A percentile compares a stretch with the other conserved stretches of the same genome.
Evolutionary conservation across 2,113 vertebrate genomes (phyloP).

Genomic region (Ibidorhyncha struthersii): DNA sequence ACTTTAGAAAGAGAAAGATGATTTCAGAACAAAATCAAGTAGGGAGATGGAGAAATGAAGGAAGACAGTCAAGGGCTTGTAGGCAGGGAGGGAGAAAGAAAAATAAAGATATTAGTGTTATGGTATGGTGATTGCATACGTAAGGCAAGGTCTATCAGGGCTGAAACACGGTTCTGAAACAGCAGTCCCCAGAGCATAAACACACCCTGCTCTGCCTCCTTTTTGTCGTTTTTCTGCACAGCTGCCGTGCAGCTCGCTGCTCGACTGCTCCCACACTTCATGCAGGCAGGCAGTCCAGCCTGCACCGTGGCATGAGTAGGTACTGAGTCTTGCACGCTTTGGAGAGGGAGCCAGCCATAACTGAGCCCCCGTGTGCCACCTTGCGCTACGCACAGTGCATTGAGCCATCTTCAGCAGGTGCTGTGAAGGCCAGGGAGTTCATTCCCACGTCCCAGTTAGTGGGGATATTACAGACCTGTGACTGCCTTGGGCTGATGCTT

Average conservation of each 20-base stretch:
- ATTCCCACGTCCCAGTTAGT: no score
- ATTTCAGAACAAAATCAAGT: background rate
- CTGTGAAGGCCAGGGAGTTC: no score
- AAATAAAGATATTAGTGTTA: background rate
- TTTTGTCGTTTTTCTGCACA: background rate
- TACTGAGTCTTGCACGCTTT: no score
- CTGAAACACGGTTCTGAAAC: background rate
- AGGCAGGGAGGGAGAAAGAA: background rate
- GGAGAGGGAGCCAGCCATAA: no score
- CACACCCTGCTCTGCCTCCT: background rate
- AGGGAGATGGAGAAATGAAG: background rate
- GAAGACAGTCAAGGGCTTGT: background rate
- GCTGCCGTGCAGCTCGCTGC: rapidly evolving
- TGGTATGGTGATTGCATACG: background rate
- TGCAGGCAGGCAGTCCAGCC: background rate
- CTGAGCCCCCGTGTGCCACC: no score
- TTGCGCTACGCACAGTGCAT: no score
- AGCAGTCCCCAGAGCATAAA: background rate
- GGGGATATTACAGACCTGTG: no score
- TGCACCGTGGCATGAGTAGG: rapidly evolving
- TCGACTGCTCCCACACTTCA: no score
- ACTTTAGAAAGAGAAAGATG: background rate
- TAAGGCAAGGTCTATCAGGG: background rate
- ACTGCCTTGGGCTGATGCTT: no score
- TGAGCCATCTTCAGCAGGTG: no score